These are phyloP conservation scores for Xiphophorus hellerii DNA, from an alignment of 2,113 vertebrate species.

Conservation along the genomic window DNA sequence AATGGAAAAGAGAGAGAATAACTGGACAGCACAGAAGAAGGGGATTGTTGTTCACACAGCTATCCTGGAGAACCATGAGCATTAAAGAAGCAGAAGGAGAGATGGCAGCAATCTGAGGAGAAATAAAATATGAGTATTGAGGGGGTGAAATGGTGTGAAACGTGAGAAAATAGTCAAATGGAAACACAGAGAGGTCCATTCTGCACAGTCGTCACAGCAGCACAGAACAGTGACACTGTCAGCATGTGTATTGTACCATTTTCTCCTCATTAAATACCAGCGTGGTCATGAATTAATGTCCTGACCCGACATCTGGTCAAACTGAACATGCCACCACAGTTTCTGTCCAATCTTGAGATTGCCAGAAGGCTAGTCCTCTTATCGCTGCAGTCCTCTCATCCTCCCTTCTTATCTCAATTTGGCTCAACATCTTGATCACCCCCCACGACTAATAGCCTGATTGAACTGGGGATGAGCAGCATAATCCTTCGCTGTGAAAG, in stretches of 20 bases:
- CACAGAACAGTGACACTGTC: constrained; percentile 38
- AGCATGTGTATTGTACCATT: constrained; percentile 45
- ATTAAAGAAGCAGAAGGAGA: constrained; percentile 33
- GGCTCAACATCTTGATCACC: constrained; percentile 41
- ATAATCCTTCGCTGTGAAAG: constrained; percentile 28
- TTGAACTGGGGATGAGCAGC: constrained; percentile 42
- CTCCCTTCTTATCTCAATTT: constrained; percentile 29
- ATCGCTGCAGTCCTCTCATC: constrained; percentile 23
- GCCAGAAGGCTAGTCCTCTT: constrained; percentile 27
- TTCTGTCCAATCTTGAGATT: constrained; percentile 11
- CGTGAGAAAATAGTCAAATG: constrained; percentile 17
- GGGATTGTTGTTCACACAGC: constrained; percentile 54
- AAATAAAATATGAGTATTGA: constrained; percentile 3
- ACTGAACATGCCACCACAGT: constrained; percentile 14
- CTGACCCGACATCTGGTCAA: constrained; percentile 27
- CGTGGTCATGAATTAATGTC: constrained; percentile 41
- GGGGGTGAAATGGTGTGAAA: constrained; percentile 46
- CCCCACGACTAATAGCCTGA: constrained; percentile 54
- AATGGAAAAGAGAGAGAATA: constrained; percentile 35
- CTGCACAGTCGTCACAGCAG: constrained; percentile 24
- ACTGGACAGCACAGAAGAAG: constrained; percentile 27
- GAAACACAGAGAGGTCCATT: constrained; percentile 51
- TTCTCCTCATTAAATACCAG: constrained; percentile 46
- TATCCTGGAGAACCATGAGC: constrained; percentile 33
- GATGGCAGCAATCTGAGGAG: constrained; percentile 29